A percentile compares a stretch with the other conserved stretches of the same genome.
phyloP scores from a whole-genome alignment of 2,113 vertebrate genomes.

The Terrapene triunguis region DNA sequence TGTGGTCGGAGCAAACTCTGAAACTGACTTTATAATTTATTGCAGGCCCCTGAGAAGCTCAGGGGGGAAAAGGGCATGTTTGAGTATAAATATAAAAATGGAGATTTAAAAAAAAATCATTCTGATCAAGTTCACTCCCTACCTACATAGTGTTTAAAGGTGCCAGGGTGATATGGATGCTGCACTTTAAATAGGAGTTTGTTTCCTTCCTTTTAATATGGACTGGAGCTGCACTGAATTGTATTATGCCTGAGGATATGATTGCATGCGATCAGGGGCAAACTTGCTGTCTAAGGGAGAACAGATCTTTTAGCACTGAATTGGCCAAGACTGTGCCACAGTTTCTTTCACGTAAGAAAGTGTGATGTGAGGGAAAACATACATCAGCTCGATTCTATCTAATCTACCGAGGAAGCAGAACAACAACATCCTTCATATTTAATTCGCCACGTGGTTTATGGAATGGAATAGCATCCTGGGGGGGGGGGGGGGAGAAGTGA shows the following conservation, averaged over 20 bases:
- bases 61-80: constrained; percentile 47
- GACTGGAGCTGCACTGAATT: not conserved
- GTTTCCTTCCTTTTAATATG: not conserved
- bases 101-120: constrained; percentile 1
- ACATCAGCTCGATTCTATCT: not conserved
- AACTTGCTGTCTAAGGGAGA: not conserved
- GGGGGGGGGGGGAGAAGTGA: not conserved
- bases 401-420: not conserved
- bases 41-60: constrained; percentile 82
- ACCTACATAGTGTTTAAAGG: not conserved
- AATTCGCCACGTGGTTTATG: not conserved
- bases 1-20: constrained; percentile 87
- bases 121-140: not conserved
- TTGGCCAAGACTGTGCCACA: too few species aligned
- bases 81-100: constrained; percentile 65
- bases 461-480: not conserved
- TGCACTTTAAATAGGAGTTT: not conserved
- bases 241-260: not conserved
- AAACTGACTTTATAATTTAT: constrained; percentile 88
- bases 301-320: not conserved
- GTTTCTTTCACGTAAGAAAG: not conserved
- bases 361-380: not conserved
- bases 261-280: not conserved
- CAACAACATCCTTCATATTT: not conserved
- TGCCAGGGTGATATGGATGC: not conserved